These are phyloP conservation scores for Nasonovia ribisnigri DNA, from an alignment of 2,888 invertebrate species.

Conservation along the genomic window DNA sequence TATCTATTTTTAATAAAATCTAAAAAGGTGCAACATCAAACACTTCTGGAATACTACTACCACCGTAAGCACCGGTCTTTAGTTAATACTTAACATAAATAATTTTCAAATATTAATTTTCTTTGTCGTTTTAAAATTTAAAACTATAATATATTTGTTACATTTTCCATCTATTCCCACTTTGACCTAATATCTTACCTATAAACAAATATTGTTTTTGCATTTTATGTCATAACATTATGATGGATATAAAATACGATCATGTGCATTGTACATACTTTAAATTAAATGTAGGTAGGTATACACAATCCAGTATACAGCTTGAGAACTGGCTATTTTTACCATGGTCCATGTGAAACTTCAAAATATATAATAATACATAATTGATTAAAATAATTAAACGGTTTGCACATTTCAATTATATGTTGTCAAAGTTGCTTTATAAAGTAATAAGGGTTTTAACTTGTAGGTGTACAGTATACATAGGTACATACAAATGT, in stretches of 20 bases:
- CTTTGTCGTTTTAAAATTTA: not conserved
- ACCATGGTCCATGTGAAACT: not conserved
- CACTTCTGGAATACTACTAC: not conserved
- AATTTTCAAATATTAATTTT: not conserved
- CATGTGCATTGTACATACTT: not conserved
- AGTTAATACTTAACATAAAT: not conserved
- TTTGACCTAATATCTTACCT: not conserved
- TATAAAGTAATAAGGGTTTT: not conserved
- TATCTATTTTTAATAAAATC: too few species aligned
- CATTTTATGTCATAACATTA: not conserved
- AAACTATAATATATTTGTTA: not conserved
- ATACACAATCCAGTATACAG: not conserved
- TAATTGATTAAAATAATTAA: slow-evolving; percentile 18
- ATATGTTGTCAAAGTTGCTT: not conserved
- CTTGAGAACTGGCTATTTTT: not conserved
- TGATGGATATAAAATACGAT: not conserved
- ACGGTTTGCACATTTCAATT: not conserved
- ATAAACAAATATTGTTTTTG: not conserved
- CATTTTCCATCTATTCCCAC: not conserved
- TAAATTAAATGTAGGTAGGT: not conserved
- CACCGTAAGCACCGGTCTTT: not conserved
- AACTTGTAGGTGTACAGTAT: not conserved
- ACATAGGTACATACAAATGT: not conserved
- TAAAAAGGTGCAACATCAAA: not conserved
- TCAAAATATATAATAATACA: slow-evolving; percentile 3